A percentile compares a stretch with the other conserved stretches of the same genome.
These are phyloP conservation scores for Pediacus dermestoides DNA, from an alignment of 2,888 invertebrate genomes.

Conservation along the genomic window DNA sequence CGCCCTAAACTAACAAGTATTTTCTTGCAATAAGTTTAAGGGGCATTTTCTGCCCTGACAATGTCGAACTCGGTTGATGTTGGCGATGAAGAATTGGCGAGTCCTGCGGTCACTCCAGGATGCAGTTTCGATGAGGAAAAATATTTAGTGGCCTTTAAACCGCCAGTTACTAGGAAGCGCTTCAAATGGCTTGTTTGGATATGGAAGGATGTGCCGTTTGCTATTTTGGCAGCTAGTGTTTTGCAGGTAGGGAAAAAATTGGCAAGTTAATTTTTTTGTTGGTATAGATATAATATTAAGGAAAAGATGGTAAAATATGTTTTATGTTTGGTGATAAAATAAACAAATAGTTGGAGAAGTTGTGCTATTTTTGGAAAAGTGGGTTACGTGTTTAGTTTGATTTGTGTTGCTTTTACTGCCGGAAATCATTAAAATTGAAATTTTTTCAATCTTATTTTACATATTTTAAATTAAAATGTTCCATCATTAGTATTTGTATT, in stretches of 20 bases:
- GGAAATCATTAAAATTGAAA: too few species aligned
- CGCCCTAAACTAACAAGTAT: too few species aligned
- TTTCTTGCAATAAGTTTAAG: too few species aligned
- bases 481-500: too few species aligned
- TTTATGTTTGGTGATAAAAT: background rate
- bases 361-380: too few species aligned
- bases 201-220: slow-evolving; percentile 39
- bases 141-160: slow-evolving; percentile 31
- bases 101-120: slow-evolving; percentile 39
- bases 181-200: slow-evolving; percentile 25
- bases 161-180: slow-evolving; percentile 18
- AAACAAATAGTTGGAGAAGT: background rate
- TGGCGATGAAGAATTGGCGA: slow-evolving; percentile 13
- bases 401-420: too few species aligned
- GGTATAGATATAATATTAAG: background rate
- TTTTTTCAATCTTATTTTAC: too few species aligned
- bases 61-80: too few species aligned
- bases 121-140: slow-evolving; percentile 35
- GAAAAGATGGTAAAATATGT: background rate
- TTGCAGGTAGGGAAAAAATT: slow-evolving; percentile 40
- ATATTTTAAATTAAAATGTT: too few species aligned
- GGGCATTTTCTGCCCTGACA: too few species aligned
- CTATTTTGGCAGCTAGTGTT: slow-evolving; percentile 39
- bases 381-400: too few species aligned
- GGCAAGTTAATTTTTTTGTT: slow-evolving; percentile 3